These are phyloP conservation scores for Sesia bembeciformis DNA, from an alignment of 2,888 invertebrate species.

Conservation along the genomic window DNA sequence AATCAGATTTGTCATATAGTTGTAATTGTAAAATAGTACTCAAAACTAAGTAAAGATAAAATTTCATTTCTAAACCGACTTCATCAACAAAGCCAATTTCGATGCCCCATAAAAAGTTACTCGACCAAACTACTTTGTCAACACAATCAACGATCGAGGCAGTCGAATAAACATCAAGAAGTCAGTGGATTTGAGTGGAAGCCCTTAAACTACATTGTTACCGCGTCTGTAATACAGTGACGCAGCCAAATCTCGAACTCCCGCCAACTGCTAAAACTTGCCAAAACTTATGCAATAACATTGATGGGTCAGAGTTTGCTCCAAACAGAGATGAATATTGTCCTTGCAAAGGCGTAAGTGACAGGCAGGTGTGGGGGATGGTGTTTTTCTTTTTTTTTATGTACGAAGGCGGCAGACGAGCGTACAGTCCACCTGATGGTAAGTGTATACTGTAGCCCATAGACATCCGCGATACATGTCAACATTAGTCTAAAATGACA, in stretches of 20 bases:
- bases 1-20: too few relatives aligned
- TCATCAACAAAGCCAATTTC: background rate
- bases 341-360: background rate
- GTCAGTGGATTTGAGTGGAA: conserved; percentile 1
- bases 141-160: background rate
- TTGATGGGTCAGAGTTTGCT: conserved; percentile 18
- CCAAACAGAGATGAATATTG: background rate
- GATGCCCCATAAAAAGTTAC: background rate
- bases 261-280: conserved; percentile 6
- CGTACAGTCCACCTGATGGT: too few relatives aligned
- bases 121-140: background rate
- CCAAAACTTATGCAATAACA: conserved; percentile 15
- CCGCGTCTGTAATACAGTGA: conserved; percentile 11
- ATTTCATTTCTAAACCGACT: background rate
- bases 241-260: conserved; percentile 3
- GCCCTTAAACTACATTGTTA: conserved; percentile 11
- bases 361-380: background rate
- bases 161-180: background rate
- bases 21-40: too few relatives aligned
- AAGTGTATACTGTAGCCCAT: too few relatives aligned
- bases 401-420: too few relatives aligned
- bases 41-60: too few relatives aligned
- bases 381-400: too few relatives aligned
- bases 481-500: too few relatives aligned
- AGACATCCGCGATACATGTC: too few relatives aligned